Evolutionary conservation across 2,797 vertebrate species (phyloP), one percentile per base, ranked within the genome.

Genomic region (Dicrostonyx torquatus): DNA sequence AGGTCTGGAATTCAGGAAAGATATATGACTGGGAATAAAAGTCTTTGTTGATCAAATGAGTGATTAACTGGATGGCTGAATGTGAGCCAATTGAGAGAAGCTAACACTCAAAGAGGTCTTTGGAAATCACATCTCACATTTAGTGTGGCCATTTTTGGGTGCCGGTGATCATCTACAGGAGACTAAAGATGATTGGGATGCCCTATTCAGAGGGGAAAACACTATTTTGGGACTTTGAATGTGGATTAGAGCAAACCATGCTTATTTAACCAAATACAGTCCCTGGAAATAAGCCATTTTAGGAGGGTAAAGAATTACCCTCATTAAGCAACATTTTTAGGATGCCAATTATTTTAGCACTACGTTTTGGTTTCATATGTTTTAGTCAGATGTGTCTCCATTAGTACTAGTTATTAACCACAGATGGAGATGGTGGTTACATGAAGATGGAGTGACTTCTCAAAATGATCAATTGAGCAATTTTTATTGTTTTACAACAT

Each of bases 351-450:
- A 79, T 88, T 88, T 88, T 80, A 79, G 37, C 83, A 76, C n/a
- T 53, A 34, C 48, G 92, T 91, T 91, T 90, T 89, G 24, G 55
- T 94, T 96, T 91, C 64, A 80, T 87, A 82, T 31, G 55, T 86
- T 86, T 91, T 91, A 87, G 72, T 92, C 72, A 62, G 48, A 93
- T 85, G 45, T 80, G 58, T 75, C 93, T 95, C 90, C 92, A 88
- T 96, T 91, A 96, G 87, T 50, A 91, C 84, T 88, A 55, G 84
- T 79, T 91, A 91, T 93, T 95, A 97, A 89, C 48, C 53, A 92
- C 62, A 93, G 76, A 83, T 77, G 48, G 93, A 95, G 85, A 83
- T 29, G n/a, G 73, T 94, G 76, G 85, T 95, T 95, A 78, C 14
- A 90, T 76, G 45, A 90, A 76, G 45, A 88, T 37, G 22, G 68